phyloP scores from a whole-genome alignment of 2,113 vertebrate genomes.

The Sprattus sprattus region DNA sequence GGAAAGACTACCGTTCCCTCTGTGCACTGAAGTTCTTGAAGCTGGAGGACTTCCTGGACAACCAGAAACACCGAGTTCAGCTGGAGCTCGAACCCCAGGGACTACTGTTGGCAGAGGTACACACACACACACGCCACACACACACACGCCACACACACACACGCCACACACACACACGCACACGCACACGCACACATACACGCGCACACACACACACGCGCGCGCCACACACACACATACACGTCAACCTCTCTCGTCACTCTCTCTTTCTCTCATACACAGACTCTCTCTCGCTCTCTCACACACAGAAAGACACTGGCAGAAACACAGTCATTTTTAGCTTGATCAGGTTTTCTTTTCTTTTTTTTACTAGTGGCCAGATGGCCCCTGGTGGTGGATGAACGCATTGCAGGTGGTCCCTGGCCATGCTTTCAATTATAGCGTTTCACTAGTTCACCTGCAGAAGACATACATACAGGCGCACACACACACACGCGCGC shows the following conservation, averaged over 20 bases:
- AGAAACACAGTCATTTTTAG: not conserved
- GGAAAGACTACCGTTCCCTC: slow-evolving; percentile 83
- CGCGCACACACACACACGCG: slow-evolving; percentile 36
- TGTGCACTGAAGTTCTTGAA: slow-evolving; percentile 90
- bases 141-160: slow-evolving; percentile 38
- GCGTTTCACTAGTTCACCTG: too few species aligned
- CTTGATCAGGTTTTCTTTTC: too few species aligned
- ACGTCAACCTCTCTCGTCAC: too few species aligned
- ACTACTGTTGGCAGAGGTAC: slow-evolving; percentile 83
- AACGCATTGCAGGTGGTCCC: too few species aligned
- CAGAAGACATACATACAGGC: not conserved
- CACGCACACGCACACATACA: slow-evolving; percentile 1
- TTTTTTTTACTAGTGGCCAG: too few species aligned
- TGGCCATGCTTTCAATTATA: too few species aligned
- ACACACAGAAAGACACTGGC: not conserved
- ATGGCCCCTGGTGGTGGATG: too few species aligned
- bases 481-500: too few species aligned
- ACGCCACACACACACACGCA: slow-evolving; percentile 37
- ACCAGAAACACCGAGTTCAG: slow-evolving; percentile 83
- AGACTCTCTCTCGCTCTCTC: not conserved
- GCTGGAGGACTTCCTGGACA: slow-evolving; percentile 89
- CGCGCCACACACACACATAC: slow-evolving; percentile 13
- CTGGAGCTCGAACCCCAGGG: slow-evolving; percentile 89
- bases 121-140: slow-evolving; percentile 23
- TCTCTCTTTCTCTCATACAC: not conserved